Evolutionary conservation across 1,140 invertebrate genomes (phyloP), one percentile per base, ranked within the genome.

Genomic region (Agrilus planipennis): DNA sequence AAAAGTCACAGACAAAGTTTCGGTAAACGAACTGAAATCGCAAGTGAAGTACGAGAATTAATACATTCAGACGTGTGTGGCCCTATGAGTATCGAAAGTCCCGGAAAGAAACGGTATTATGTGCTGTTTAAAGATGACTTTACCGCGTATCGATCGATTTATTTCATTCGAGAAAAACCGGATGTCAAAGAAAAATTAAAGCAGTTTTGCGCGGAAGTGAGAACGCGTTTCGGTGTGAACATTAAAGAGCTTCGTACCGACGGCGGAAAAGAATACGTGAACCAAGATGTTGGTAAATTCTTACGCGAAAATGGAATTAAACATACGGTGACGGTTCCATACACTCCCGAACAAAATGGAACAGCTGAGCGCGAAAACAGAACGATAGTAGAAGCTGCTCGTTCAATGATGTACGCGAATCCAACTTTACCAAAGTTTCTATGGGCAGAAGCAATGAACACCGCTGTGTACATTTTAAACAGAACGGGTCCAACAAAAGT

Each of bases 1-100:
- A 67, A 65, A 46, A 54, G 58, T 27, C 54, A 61, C 40, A 9
- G 58, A 23, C 38, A 45, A 17, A 42, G 53, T 0, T 64, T 62
- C 45, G 15, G 34, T 36, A 3, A 3, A 7, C 49, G 52, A 36
- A 46, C 57, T 21, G 34, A 39, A 1, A 46, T 17, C 23, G 44
- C 46, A 15, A 49, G 44, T 1, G 47, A 39, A 36, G 29, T 47
- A 19, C 55, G 61, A 35, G 60, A 66, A 41, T 20, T 65, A 10
- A 58, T 69, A 22, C 61, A 68, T 45, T 50, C 52, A 4, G 65
- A 71, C 52, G 48, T 66, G 0, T 65, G 63, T 42, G 67, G 65
- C 0, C 62, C 64, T 9, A 66, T 72, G 55, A 45, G 61, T 16
- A 44, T 40, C 12, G 15, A 41, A 29, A 53, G 56, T 1, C 30